A percentile compares a stretch with the other conserved stretches of the same genome.
These are phyloP conservation scores for Brachirus orientalis DNA, from an alignment of 2,113 vertebrate genomes.

Conservation along the genomic window DNA sequence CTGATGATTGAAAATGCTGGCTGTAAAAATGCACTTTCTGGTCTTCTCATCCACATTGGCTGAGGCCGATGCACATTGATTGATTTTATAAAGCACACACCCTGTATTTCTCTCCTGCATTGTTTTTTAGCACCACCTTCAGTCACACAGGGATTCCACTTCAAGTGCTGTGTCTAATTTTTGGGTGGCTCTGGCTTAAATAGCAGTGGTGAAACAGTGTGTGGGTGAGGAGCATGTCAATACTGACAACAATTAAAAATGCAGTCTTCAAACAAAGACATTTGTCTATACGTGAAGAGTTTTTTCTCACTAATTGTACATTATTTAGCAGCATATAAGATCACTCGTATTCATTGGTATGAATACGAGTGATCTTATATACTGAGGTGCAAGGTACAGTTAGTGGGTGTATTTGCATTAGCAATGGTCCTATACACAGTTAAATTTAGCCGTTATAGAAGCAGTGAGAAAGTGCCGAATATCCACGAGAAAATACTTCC, in stretches of 20 bases:
- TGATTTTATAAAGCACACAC: background rate
- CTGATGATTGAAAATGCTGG: no score
- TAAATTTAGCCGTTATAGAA: slow-evolving; percentile 49
- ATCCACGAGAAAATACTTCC: slow-evolving; percentile 43
- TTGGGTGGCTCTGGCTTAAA: slow-evolving; percentile 30
- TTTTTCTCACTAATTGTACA: no score
- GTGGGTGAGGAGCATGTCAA: slow-evolving; percentile 24
- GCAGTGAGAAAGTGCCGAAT: slow-evolving; percentile 19
- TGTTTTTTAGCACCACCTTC: slow-evolving; percentile 26
- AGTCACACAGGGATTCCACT: slow-evolving; percentile 33
- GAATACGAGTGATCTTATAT: background rate
- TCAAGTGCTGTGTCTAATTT: no score
- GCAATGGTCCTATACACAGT: slow-evolving; percentile 13
- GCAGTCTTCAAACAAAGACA: no score
- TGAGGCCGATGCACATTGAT: no score
- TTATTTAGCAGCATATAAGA: background rate
- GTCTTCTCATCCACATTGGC: background rate
- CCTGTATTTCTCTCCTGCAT: slow-evolving; percentile 7
- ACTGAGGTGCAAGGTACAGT: background rate
- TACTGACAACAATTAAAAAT: no score
- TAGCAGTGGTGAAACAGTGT: slow-evolving; percentile 17
- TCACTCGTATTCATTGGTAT: slow-evolving; percentile 13
- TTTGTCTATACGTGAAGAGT: background rate
- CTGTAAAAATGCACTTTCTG: no score
- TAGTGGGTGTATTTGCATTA: slow-evolving; percentile 37